These are phyloP conservation scores for Acridotheres tristis DNA, from an alignment of 2,797 vertebrate genomes.

Conservation along the genomic window DNA sequence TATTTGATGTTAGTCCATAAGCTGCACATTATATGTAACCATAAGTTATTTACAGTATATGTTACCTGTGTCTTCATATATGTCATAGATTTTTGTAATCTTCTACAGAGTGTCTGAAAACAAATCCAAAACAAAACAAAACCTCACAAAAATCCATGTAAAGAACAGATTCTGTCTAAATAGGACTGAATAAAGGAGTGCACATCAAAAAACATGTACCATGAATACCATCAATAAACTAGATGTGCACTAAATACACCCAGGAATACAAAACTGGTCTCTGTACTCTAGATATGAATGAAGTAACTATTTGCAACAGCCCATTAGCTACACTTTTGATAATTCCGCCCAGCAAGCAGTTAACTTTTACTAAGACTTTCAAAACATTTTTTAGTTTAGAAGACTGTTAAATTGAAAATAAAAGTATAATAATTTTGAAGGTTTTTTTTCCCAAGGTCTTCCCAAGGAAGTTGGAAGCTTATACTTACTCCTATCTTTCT, in stretches of 20 bases:
- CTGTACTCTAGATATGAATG: neutral
- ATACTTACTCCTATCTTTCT: neutral
- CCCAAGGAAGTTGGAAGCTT: neutral
- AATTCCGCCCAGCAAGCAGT: neutral
- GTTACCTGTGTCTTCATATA: neutral
- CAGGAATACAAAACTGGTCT: neutral
- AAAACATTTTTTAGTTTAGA: neutral
- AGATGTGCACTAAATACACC: neutral
- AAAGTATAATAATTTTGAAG: neutral
- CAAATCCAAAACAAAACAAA: neutral
- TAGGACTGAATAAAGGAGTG: neutral
- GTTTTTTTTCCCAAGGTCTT: neutral
- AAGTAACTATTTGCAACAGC: neutral
- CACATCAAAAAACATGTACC: neutral
- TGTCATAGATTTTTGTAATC: neutral
- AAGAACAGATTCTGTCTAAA: neutral
- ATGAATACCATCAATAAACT: neutral
- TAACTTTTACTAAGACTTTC: neutral
- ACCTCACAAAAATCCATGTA: neutral
- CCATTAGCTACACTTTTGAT: neutral
- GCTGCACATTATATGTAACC: neutral
- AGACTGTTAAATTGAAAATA: neutral
- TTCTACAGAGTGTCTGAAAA: neutral
- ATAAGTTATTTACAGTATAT: neutral
- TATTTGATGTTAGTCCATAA: neutral